A percentile compares a stretch with the other conserved stretches of the same genome.
phyloP scores from a whole-genome alignment of 2,113 vertebrate species.

The Aptenodytes patagonicus region DNA sequence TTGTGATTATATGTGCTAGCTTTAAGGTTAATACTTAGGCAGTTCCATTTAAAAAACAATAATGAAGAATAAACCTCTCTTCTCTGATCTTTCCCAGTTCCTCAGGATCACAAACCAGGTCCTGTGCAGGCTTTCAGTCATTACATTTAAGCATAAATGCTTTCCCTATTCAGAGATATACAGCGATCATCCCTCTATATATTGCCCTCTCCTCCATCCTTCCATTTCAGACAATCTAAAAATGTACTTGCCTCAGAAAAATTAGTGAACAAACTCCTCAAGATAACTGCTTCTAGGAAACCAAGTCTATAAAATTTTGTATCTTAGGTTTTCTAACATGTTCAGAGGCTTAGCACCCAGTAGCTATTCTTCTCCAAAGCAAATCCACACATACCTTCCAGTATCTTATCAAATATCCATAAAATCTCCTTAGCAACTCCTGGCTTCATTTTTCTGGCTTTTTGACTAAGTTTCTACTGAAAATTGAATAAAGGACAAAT shows the following conservation, averaged over 20 bases:
- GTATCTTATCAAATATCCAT: neutral
- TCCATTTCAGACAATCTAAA: constrained; percentile 40
- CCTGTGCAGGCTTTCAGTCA: neutral
- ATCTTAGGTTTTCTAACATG: neutral
- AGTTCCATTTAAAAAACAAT: neutral
- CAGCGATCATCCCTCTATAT: neutral
- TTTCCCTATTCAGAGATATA: neutral
- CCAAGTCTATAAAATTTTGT: neutral
- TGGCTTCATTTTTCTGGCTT: neutral
- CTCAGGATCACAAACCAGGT: neutral
- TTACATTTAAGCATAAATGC: neutral
- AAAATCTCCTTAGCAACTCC: constrained; percentile 6
- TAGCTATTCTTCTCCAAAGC: neutral
- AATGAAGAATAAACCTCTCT: neutral
- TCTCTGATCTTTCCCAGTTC: neutral
- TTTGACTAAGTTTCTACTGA: neutral
- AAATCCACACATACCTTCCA: neutral
- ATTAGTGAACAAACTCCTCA: neutral
- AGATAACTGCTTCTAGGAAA: neutral
- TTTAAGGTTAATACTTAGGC: neutral
- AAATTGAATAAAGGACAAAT: constrained; percentile 3
- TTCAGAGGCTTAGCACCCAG: neutral
- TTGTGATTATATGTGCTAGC: neutral
- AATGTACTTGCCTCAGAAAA: neutral
- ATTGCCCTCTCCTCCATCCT: neutral